Base-by-base conservation (phyloP, 2,888 invertebrate species). In the Apamea crenata region DNA sequence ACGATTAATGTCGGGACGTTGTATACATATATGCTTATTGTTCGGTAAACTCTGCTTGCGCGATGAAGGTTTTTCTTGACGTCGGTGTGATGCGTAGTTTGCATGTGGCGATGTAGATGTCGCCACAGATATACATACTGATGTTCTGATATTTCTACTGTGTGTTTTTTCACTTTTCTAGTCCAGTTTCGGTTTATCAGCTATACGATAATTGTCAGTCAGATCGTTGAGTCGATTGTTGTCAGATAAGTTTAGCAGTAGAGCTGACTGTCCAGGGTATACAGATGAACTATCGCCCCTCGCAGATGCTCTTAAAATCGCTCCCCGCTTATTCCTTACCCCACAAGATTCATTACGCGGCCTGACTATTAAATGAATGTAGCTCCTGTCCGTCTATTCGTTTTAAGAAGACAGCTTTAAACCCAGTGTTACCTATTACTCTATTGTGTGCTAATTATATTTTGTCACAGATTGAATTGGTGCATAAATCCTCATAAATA, bases 281-380 rank as follows among this genome's bases (percentile, higher is more conserved):
- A 29, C 12, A 5, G 1, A 40, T 16, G 0, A 16, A 21, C 16
- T 16, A 40, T 16, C 2, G 2, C 21, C 21, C 3, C 6, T 32
- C 5, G 32, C 6, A 50, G 4, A 47, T 8, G 18, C 36, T 50
- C 12, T 76, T n/a, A 7, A 32, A 77, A 67, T 63, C 74, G 78
- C 79, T 86, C 2, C 3, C 61, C 82, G 80, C 86, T 74, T 56
- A 8, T 81, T 0, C 1, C 82, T 88, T 83, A 44, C 0, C 59
- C 89, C 84, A 75, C 65, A 72, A 74, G 67, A 87, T 83, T 88
- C 81, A 89, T 89, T 89, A 90, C 88, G 69, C 77, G 50, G 80
- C 74, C 70, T 18, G 87, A 87, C 91, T 89, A 93, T 93, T 92
- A 93, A 93, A 91, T 86, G 86, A 83, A 84, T 84, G 88, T 88